Evolutionary conservation across 2,797 vertebrate genomes (phyloP), one percentile per base, ranked within the genome.

Genomic region (Chrysocyon brachyurus): DNA sequence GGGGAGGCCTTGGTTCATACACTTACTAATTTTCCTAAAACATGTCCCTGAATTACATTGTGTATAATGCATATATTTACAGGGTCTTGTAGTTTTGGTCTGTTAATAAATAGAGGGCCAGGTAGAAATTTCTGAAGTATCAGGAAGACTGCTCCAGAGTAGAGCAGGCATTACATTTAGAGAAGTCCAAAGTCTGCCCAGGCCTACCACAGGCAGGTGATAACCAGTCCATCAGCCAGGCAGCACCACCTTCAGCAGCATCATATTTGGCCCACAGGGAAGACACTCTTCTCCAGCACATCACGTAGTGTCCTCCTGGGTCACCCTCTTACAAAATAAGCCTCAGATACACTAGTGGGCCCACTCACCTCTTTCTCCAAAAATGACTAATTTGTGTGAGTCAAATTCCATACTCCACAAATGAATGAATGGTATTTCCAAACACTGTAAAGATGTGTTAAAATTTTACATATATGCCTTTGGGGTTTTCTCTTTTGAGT

Each of bases 51-150:
- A 87, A 87, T 59, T 87, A 22, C 21, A 82, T 54, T 73, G 28
- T 79, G 2, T 33, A 16, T 72, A 33, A 84, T 49, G 24, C 40
- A 68, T 19, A 68, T 33, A 85, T 95, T 75, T 93, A 31, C 14
- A 73, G 26, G 21, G 31, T 87, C 3, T 85, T 90, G 24, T 79
- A 56, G 12, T 89, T 66, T 86, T 6, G 24, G 49, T 59, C 70
- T 78, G 46, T 72, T 94, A 72, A 72, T 79, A 83, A 94, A 83
- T 33, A 72, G 61, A 15, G 17, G 22, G 31, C 22, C 75, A 83
- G 63, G 24, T 52, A 57, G 89, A 91, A 91, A 94, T 91, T 61
- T 96, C 40, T 59, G 70, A n/a, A 79, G 21, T 28, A 54, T 83
- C n/a, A 33, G 54, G 63, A 89, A 61, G 28, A 49, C 17, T 54